Evolutionary conservation across 2,888 invertebrate genomes (phyloP).

Genomic region (Mesorhabditis spiculigera): DNA sequence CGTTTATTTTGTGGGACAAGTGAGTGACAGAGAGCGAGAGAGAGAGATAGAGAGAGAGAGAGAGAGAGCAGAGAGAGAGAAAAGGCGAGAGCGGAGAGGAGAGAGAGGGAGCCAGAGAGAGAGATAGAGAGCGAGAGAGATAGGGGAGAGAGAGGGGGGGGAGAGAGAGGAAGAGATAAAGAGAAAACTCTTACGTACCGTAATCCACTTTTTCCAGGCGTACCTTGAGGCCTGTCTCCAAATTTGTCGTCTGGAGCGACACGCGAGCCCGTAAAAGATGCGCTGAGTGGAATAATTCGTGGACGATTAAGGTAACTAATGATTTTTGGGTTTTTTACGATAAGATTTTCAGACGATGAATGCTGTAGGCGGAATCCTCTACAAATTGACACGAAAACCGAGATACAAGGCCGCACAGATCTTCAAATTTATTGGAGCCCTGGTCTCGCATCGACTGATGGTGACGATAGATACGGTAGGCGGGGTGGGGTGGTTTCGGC

Average conservation of each 20-base stretch:
- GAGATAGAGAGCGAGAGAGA: no score
- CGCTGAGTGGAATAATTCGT: constrained; percentile 41
- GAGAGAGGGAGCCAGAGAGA: no score
- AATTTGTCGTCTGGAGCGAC: constrained; percentile 75
- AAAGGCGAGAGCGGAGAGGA: no score
- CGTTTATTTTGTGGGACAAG: constrained; percentile 80
- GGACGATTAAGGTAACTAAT: constrained; percentile 23
- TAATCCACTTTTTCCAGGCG: no score
- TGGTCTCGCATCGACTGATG: constrained; percentile 47
- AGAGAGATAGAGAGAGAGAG: no score
- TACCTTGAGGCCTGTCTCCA: constrained; percentile 4
- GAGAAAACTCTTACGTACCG: no score
- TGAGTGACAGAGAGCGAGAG: constrained; percentile 30
- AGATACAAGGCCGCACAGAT: constrained; percentile 81
- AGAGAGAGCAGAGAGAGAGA: no score
- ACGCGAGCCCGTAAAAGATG: constrained; percentile 63
- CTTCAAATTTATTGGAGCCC: constrained; percentile 61
- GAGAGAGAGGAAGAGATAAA: neutral
- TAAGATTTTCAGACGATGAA: constrained; percentile 26
- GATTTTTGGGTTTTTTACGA: neutral
- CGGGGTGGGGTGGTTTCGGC: neutral
- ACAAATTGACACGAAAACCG: constrained; percentile 75
- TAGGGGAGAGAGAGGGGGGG: neutral
- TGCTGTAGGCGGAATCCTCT: constrained; percentile 70
- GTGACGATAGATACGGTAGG: constrained; percentile 36